phyloP scores from a whole-genome alignment of 2,888 invertebrate species.

The Argyresthia albistria region DNA sequence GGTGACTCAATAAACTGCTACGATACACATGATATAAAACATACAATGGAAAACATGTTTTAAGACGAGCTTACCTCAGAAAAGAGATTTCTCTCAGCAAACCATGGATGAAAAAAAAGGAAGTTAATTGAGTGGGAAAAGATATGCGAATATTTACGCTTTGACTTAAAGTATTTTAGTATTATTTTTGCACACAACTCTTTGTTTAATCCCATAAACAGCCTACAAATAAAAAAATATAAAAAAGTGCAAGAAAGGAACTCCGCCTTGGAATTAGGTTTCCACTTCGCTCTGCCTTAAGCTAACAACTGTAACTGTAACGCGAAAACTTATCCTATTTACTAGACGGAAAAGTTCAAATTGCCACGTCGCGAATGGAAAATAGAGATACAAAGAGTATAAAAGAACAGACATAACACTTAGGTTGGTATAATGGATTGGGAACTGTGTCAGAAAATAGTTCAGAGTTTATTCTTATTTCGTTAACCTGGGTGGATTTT shows the following conservation, averaged over 20 bases:
- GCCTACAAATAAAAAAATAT: neutral
- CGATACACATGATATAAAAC: no score
- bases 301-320: neutral
- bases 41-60: no score
- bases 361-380: neutral
- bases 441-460: neutral
- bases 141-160: no score
- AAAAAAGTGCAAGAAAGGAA: neutral
- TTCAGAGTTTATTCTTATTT: no score
- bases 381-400: slow-evolving; percentile 1
- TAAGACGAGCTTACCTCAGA: no score
- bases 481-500: no score
- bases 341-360: slow-evolving; percentile 1
- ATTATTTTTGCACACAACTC: neutral
- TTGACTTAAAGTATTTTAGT: no score
- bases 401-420: slow-evolving; percentile 3
- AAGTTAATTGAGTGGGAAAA: no score
- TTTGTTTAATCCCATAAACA: neutral
- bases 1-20: no score
- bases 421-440: neutral
- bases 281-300: neutral
- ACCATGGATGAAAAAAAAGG: no score
- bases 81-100: no score
- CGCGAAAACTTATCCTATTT: slow-evolving; percentile 2
- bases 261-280: neutral